phyloP scores from a whole-genome alignment of 2,113 vertebrate genomes.

The Heterocephalus glaber region DNA sequence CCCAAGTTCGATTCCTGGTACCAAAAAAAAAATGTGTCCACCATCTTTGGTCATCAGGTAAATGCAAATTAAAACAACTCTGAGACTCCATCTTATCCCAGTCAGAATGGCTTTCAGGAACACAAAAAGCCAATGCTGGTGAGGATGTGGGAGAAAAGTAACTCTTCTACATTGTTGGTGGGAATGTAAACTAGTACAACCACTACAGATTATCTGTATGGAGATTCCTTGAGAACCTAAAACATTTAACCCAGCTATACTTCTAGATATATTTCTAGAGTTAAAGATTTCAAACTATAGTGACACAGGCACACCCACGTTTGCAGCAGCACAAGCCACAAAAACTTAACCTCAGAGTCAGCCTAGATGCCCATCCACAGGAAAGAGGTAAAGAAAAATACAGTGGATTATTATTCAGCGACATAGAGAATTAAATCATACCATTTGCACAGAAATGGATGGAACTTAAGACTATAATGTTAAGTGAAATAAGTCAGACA shows the following conservation, averaged over 20 bases:
- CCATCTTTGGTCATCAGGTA: not conserved
- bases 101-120: not conserved
- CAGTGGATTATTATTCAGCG: not conserved
- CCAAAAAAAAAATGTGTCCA: not conserved
- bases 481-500: not conserved
- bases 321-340: not conserved
- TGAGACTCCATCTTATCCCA: not conserved
- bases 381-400: not conserved
- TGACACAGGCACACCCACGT: not conserved
- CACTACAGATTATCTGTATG: not conserved
- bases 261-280: not conserved
- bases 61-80: not conserved
- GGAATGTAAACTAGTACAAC: not conserved
- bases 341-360: not conserved
- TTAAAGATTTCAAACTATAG: not conserved
- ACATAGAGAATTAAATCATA: not conserved
- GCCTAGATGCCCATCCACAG: not conserved
- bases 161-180: not conserved
- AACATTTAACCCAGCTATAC: not conserved
- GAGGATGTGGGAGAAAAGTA: not conserved
- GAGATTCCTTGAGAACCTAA: not conserved
- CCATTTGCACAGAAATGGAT: not conserved
- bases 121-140: not conserved
- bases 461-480: not conserved
- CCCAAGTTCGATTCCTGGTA: too few relatives aligned